phyloP scores from a whole-genome alignment of 1,140 invertebrate species.

The Halictus rubicundus region DNA sequence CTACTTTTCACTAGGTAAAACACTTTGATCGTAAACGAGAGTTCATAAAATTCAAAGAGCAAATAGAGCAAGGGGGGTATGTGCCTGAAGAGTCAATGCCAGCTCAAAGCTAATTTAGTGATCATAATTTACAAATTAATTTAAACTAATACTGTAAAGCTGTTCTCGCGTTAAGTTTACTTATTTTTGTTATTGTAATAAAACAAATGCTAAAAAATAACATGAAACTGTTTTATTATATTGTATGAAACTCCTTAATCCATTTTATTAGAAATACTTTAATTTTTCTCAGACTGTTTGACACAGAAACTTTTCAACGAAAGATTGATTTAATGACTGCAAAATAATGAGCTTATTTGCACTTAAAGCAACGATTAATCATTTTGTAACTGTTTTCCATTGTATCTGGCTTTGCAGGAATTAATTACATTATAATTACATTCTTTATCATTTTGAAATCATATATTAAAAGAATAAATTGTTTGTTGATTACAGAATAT shows the following conservation, averaged over 20 bases:
- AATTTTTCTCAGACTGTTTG: constrained; percentile 24
- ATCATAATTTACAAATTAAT: constrained; percentile 45
- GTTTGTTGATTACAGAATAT: constrained; percentile 50
- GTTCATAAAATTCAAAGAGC: constrained; percentile 93
- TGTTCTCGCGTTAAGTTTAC: constrained; percentile 45
- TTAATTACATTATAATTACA: constrained; percentile 32
- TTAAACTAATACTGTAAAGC: constrained; percentile 47
- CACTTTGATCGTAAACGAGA: constrained; percentile 95
- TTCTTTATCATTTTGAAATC: neutral
- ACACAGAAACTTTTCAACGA: constrained; percentile 6
- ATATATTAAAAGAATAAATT: constrained; percentile 5
- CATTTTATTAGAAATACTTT: constrained; percentile 27
- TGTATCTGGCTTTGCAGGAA: constrained; percentile 27
- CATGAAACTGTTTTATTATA: constrained; percentile 53
- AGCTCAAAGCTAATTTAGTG: constrained; percentile 55
- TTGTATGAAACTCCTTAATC: constrained; percentile 53
- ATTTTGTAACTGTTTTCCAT: constrained; percentile 30
- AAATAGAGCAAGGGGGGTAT: constrained; percentile 92
- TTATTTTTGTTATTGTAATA: constrained; percentile 59
- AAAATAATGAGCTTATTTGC: constrained; percentile 46
- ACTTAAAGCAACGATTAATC: constrained; percentile 39
- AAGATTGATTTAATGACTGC: constrained; percentile 46
- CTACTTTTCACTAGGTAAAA: constrained; percentile 85
- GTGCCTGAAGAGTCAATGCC: constrained; percentile 81
- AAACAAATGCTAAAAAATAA: constrained; percentile 62